Conservation (phyloP, 2,797 vertebrate species). For the Lithobates pipiens region DNA sequence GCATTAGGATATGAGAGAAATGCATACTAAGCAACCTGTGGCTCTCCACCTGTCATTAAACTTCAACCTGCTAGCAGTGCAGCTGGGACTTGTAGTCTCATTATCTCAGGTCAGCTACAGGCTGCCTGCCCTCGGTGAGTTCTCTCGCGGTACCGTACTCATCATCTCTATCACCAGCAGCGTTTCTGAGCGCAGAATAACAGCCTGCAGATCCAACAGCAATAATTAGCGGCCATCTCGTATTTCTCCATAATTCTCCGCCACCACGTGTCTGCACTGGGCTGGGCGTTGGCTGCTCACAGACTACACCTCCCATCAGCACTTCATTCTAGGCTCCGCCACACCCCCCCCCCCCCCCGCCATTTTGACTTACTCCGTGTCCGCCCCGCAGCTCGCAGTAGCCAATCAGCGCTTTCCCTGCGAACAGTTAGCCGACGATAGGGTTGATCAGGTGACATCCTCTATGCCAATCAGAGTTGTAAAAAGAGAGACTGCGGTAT, state of each 20-base stretch:
- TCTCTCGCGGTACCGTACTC: neutral
- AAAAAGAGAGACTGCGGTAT: neutral
- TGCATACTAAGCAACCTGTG: neutral
- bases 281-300: conserved; percentile 19
- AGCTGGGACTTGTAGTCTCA: neutral
- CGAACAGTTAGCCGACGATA: neutral
- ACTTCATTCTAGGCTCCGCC: neutral
- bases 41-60: neutral
- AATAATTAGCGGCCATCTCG: no score
- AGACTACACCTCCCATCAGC: conserved; percentile 46
- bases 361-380: neutral
- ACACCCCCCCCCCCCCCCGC: no score
- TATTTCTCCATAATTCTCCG: neutral
- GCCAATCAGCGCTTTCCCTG: neutral
- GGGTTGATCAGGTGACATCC: conserved; percentile 4
- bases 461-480: neutral
- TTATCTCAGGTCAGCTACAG: neutral
- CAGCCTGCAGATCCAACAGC: neutral
- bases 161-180: neutral
- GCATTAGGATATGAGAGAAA: no score
- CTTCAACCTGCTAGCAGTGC: neutral
- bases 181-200: neutral
- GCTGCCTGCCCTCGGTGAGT: neutral
- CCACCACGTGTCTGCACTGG: conserved; percentile 28
- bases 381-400: neutral